Base-by-base conservation (phyloP, 2,888 invertebrate genomes). In the Ornithoptera priamus region DNA sequence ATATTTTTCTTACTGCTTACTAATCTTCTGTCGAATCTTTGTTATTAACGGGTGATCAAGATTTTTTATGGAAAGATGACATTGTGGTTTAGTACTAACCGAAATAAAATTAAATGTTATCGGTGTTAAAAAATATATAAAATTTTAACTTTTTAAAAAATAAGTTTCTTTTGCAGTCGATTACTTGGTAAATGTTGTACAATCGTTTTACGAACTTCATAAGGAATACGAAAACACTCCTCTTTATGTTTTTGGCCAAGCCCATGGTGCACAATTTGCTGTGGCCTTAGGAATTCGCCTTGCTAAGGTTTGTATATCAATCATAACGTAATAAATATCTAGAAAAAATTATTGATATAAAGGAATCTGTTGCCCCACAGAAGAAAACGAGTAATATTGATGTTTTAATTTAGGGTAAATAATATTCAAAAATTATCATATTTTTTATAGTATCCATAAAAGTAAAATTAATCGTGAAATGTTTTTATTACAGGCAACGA, bases 241-340 rank as follows among this genome's bases (percentile, higher is more conserved):
- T 0, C 89, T 97, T 58, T 97, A 97, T 84, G 96, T 98, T 68
- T 95, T 97, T 79, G 96, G 95, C 5, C 97, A 98, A 86, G 97
- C 97, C 1, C 97, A 98, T 84, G 98, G 98, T 18, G 97, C 97
- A 1, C 97, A 97, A 90, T 95, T 97, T 94, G 96, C 97, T 0
- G 94, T 96, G 0, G 95, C 95, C 75, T 96, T 97, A 74, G 96
- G 96, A 20, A 77, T 84, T 76, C 82, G 83, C 71, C 84, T 95
- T 73, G 74, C 89, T 72, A 77, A 86, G 77, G 94, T 94, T 81
- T 77, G 82, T 77, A 24, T 6, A 24, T 22, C 7, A 1, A 20
- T 58, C 3, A 12, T 15, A 8, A 3, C 20, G 12, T 2, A 4
- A 57, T 18, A 57, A 57, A 57, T 0, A 20, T 2, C 10, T 57